Base-by-base conservation (phyloP, 2,888 invertebrate species). In the Drosophila ochracea region DNA sequence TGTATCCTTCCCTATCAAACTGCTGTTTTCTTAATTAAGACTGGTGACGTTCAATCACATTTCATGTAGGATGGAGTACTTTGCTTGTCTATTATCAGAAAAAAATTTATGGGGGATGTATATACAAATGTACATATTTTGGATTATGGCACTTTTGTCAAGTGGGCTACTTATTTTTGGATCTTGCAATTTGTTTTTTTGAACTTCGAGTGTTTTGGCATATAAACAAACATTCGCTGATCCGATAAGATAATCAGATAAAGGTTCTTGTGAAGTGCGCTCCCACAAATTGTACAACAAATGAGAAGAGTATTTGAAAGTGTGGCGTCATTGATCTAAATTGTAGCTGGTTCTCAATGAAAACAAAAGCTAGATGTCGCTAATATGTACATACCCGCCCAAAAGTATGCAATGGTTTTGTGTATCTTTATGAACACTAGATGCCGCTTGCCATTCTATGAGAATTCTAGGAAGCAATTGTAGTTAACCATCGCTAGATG, bases 171-270 rank as follows among this genome's bases (percentile, higher is more conserved):
- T 5, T 53, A 31, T 58, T 31, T 70, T 21, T 3, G n/a, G 11
- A 0, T 5, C 1, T 50, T 39, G 19, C 11, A 21, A 13, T 9
- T 41, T 16, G 1, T 7, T 13, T 13, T 53, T 31, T 28, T 35
- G 10, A 19, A 9, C 16, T 21, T 25, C 21, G 4, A 69, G 43
- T 60, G 53, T 33, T 54, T 68, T 16, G 54, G 19, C 11, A 33
- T 13, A 19, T 25, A n/a, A 52, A 3, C 65, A 33, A 58, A 41
- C 30, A 58, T 25, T 41, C 13, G 37, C 10, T 13, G 28, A 16
- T 10, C 28, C 4, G 62, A 72, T 71, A 71, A 71, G 73, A 43
- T 57, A 57, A 31, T 33, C 25, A 19, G 5, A 3, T 31, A 16
- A 7, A 58, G 30, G 30, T 53, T 16, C n/a, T 16, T n/a, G 37